Base-by-base conservation (phyloP, 2,113 vertebrate genomes). In the Onychostruthus taczanowskii region DNA sequence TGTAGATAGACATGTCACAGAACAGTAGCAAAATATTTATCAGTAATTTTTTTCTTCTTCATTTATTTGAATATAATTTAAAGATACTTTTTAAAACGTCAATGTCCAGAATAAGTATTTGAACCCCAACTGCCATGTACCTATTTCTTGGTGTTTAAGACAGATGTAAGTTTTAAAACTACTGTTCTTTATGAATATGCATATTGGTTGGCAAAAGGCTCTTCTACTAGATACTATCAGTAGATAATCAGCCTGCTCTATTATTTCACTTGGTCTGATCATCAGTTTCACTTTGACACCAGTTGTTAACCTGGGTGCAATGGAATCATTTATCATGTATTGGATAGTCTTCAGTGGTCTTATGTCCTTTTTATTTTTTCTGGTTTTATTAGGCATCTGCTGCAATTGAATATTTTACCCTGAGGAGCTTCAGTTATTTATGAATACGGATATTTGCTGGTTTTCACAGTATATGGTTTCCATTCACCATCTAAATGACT, bases 401-500 rank as follows among this genome's bases (percentile, higher is more conserved):
- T 77, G 87, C 69, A 84, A 84, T n/a, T 18, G 41, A 84, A 22
- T 92, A 92, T 93, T 96, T 95, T 87, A 93, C 76, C 64, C 79
- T n/a, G 44, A 88, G 62, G 75, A 95, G 53, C 91, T 96, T 92
- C 67, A 95, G 91, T 95, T 95, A 76, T 96, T 97, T 81, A 97
- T 82, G 90, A 96, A 89, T 72, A 88, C 1, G 19, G 62, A 61
- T 82, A 96, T 92, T 95, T 92, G 58, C 72, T 78, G 16, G 31
- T 37, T 95, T 96, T 95, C 81, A 88, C 77, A 84, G 58, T 82
- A 67, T 46, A 87, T 77, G 33, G 63, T 79, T 96, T 94, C 87
- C 85, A 82, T 79, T 95, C 95, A 84, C 89, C 74, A 90, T 43
- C 89, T 89, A 89, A 92, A 89, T 72, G 27, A 72, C 91, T 95